Base-by-base conservation (phyloP, 2,888 invertebrate species). In the Ectemnius continuus region DNA sequence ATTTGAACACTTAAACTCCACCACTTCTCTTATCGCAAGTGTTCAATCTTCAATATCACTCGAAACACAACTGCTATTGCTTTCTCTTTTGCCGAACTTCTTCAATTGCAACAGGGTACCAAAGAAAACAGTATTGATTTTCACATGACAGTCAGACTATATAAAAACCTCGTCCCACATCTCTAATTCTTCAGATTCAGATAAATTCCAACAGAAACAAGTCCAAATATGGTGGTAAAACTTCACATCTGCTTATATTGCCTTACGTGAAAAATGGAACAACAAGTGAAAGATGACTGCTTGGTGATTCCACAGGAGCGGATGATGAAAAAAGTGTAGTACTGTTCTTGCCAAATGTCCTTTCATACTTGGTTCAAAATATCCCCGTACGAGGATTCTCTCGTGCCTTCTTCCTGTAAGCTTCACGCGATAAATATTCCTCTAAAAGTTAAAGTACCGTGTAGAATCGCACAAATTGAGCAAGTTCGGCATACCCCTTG, bases 381-480 rank as follows among this genome's bases (percentile, higher is more conserved):
- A 36, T 36, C 5, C 36, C 36, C 36, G 11, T 36, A 36, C 11
- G 4, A 36, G 36, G 11, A 8, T 36, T 36, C 36, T 36, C 36
- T 36, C 52, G 52, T 52, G 52, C 16, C 52, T 47, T 52, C 16
- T 52, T 14, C 36, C 52, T 14, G 52, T 14, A 52, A 52, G 52
- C 5, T 16, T 52, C 52, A 58, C 62, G 23, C 48, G 23, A 71
- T 67, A 75, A 78, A 59, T 70, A 66, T 67, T 66, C 46, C 20
- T 60, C 57, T 36, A 67, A 67, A 58, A 63, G 69, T 64, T 71
- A 45, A 70, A 72, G 72, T 75, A 79, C 70, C 61, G 57, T 70
- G 67, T 72, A 75, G 64, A 71, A 78, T 72, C 74, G 80, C 62
- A 60, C 67, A 52, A 75, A 63, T 78, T 69, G 78, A 78, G 76